These are phyloP conservation scores for Synergus gifuensis DNA, from an alignment of 2,888 invertebrate genomes.

Conservation along the genomic window DNA sequence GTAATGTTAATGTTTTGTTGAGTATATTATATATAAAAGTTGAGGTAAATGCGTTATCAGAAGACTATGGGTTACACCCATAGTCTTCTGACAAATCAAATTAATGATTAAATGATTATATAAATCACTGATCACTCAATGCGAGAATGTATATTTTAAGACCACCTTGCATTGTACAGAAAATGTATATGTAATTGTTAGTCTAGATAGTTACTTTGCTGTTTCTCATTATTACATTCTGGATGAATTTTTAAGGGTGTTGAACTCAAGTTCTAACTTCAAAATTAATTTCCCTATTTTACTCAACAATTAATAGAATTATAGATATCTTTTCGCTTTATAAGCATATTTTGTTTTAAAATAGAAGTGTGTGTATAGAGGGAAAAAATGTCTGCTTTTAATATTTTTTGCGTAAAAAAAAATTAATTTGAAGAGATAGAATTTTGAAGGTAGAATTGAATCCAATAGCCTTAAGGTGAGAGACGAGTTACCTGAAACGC, in stretches of 20 bases:
- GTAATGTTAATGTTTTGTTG: constrained; percentile 72
- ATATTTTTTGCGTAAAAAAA: too few species aligned
- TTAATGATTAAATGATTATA: constrained; percentile 57
- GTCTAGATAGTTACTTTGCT: constrained; percentile 73
- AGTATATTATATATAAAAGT: constrained; percentile 71
- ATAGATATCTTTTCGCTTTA: too few species aligned
- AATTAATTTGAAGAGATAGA: too few species aligned
- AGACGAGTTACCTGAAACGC: constrained; percentile 28
- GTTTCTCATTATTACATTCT: constrained; percentile 61
- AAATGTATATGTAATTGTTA: constrained; percentile 72
- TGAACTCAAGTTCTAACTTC: too few species aligned
- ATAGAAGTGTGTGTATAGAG: too few species aligned
- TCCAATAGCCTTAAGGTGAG: neutral
- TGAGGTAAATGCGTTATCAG: constrained; percentile 63
- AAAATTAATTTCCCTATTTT: too few species aligned
- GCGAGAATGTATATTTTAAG: constrained; percentile 58
- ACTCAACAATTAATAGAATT: too few species aligned
- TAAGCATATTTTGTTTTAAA: too few species aligned
- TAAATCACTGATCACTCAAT: constrained; percentile 52
- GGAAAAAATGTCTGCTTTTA: too few species aligned
- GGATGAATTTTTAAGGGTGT: constrained; percentile 13
- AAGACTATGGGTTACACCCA: constrained; percentile 58
- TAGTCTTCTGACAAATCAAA: constrained; percentile 40
- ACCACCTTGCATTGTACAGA: constrained; percentile 75
- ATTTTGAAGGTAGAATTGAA: too few species aligned